Percentiles rank a stretch among this genome's conserved stretches.
These are phyloP conservation scores for Sogatella furcifera DNA, from an alignment of 1,140 invertebrate species.

Conservation along the genomic window DNA sequence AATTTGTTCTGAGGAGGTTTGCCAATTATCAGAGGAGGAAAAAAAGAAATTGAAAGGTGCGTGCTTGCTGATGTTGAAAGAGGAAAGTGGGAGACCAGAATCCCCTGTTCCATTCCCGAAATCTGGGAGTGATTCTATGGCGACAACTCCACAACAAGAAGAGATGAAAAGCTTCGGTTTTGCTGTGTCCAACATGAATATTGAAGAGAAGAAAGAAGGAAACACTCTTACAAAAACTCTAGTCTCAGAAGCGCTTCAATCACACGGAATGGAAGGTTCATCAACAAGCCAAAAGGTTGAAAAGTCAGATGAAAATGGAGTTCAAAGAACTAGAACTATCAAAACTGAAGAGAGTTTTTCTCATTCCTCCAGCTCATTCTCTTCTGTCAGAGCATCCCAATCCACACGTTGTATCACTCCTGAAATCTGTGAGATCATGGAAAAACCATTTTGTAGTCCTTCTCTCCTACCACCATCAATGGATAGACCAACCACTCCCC, in stretches of 20 bases:
- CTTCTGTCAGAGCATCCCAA: background rate
- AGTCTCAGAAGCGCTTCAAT: background rate
- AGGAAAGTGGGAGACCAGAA: background rate
- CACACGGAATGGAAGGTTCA: background rate
- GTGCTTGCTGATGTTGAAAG: background rate
- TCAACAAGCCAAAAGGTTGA: background rate
- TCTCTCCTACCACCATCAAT: constrained; percentile 19
- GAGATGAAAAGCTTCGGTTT: background rate
- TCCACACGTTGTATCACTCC: constrained; percentile 11
- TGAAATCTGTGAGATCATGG: constrained; percentile 8
- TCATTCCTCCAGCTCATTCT: background rate
- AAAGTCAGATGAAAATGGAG: constrained; percentile 1
- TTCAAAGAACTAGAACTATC: constrained; percentile 5
- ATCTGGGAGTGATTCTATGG: background rate
- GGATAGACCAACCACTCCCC: constrained; percentile 16
- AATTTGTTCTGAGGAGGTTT: constrained; percentile 21
- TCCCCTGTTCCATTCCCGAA: constrained; percentile 14
- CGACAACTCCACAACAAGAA: background rate
- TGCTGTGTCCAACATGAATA: background rate
- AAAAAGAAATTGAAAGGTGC: background rate
- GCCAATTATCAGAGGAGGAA: constrained; percentile 8
- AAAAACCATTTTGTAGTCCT: constrained; percentile 14
- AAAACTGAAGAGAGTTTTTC: constrained; percentile 11
- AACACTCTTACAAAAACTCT: background rate
- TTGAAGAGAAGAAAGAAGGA: background rate